Conservation (phyloP, 2,797 vertebrate genomes). For the Helostoma temminkii region DNA sequence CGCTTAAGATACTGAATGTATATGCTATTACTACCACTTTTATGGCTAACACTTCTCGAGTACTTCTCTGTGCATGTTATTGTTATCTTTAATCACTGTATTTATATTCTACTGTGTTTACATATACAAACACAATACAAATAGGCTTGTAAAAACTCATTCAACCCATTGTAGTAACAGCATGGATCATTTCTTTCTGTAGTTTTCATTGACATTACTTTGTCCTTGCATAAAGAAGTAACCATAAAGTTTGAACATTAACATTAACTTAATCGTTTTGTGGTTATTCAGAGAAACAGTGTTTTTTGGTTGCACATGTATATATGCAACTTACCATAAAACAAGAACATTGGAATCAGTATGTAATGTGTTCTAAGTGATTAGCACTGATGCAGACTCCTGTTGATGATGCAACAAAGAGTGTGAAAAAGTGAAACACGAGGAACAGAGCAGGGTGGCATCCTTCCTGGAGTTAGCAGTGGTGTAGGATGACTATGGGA, state of each 20-base stretch:
- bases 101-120: conserved; percentile 31
- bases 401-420: conserved; percentile 7
- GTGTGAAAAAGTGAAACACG: conserved; percentile 53
- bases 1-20: background rate
- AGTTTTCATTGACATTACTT: conserved; percentile 7
- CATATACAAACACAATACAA: conserved; percentile 37
- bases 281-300: background rate
- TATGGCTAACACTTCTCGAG: too few relatives aligned
- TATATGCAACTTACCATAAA: conserved; percentile 21
- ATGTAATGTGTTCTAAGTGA: conserved; percentile 24
- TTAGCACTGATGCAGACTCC: background rate
- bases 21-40: background rate
- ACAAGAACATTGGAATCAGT: conserved; percentile 5
- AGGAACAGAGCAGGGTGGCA: conserved; percentile 61
- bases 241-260: background rate
- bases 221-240: background rate
- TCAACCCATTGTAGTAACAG: conserved; percentile 24
- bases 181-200: conserved; percentile 1
- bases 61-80: background rate
- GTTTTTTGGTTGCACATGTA: background rate
- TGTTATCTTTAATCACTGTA: background rate
- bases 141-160: conserved; percentile 36
- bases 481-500: conserved; percentile 43
- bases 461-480: conserved; percentile 61
- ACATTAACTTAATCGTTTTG: background rate